Conservation (phyloP, 2,113 vertebrate species). For the Varanus salvator region DNA sequence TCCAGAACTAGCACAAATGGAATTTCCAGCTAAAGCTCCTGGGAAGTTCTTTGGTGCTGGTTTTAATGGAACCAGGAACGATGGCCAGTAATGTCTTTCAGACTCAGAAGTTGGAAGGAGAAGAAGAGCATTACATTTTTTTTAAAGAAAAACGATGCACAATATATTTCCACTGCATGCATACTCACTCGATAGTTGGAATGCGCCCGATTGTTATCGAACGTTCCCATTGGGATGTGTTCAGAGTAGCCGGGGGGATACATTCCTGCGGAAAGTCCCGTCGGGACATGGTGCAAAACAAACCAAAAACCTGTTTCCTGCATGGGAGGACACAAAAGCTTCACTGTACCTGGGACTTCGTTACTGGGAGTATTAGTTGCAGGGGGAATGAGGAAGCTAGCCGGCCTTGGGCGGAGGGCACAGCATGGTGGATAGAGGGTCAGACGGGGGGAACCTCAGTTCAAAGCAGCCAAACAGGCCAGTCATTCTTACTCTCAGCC, state of each 20-base stretch:
- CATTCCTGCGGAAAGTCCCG: constrained; percentile 90
- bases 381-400: not conserved
- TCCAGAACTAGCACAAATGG: not conserved
- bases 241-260: constrained; percentile 92
- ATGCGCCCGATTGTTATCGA: constrained; percentile 94
- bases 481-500: too few species aligned
- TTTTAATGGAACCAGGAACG: not conserved
- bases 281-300: constrained; percentile 94
- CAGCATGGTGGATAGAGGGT: not conserved
- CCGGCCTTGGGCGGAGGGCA: not conserved
- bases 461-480: not conserved
- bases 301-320: constrained; percentile 99
- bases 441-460: not conserved
- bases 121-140: rapidly evolving
- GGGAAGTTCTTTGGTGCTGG: not conserved
- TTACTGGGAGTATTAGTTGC: not conserved
- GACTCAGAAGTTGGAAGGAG: constrained; percentile 19
- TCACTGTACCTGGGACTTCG: not conserved
- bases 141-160: not conserved
- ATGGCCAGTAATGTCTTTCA: constrained; percentile 28
- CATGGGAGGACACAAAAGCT: constrained; percentile 7
- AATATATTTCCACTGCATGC: not conserved
- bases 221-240: constrained; percentile 90
- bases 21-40: not conserved
- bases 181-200: constrained; percentile 95